Base-by-base conservation (phyloP, 2,888 invertebrate species). In the Perdita meconis region DNA sequence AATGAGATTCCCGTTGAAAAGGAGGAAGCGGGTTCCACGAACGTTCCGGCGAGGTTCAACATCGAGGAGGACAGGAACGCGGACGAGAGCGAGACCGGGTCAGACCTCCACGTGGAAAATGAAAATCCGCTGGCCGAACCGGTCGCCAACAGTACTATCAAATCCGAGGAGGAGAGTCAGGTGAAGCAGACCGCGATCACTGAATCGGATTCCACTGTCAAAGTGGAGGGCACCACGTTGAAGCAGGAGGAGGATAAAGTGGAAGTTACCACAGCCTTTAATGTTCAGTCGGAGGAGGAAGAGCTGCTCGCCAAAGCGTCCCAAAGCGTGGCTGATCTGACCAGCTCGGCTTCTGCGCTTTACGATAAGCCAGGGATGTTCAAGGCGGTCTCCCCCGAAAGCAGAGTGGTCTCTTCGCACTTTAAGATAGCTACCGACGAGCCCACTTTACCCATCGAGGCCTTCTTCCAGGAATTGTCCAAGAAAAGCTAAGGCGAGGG, bases 341-440 rank as follows among this genome's bases (percentile, higher is more conserved):
- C 96, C 2, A 94, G 95, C 67, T 96, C 96, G 0, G 95, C 95
- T 0, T 95, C 96, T 81, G 95, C 95, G 80, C 94, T 96, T 70
- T 95, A 95, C 87, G 94, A 95, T 82, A 95, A 94, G n/a, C 95
- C 95, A 0, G 95, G 95, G 2, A 93, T 95, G 93, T 96, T 96
- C 89, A 96, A 96, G 90, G 94, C 95, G 0, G 94, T 96, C 0
- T 94, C 95, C 0, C 93, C 94, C 0, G 89, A 91, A 19, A 95
- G 94, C 83, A 93, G 96, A 80, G 93, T 95, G 84, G 94, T 95
- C 87, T 95, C 95, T 2, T 94, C 94, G 86, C 95, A 96, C 86
- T 95, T 96, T 84, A 96, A 96, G 24, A 95, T 96, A 91, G 95
- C 95, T 0, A 96, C 96, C 0, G 96, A 96, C 81, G 96, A 96